phyloP scores from a whole-genome alignment of 1,140 invertebrate species.

The Rhopalosiphum maidis region DNA sequence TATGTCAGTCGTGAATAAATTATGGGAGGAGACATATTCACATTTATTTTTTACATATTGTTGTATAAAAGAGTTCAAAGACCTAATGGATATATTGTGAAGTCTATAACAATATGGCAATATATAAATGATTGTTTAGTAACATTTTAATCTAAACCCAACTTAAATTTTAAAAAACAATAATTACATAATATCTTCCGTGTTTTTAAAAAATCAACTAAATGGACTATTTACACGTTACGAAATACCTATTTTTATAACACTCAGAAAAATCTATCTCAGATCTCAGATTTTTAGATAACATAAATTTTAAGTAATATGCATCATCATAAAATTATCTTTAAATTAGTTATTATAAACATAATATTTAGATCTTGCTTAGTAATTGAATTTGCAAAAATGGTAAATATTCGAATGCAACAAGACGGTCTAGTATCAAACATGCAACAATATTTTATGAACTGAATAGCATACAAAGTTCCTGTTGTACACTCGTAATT shows the following conservation, averaged over 20 bases:
- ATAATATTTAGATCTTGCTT: too few species aligned
- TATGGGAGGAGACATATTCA: not conserved
- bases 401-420: too few species aligned
- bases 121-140: not conserved
- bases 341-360: too few species aligned
- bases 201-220: not conserved
- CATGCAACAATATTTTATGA: not conserved
- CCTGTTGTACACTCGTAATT: too few species aligned
- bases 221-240: not conserved
- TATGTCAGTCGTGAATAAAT: not conserved
- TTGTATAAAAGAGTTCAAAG: not conserved
- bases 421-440: not conserved
- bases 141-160: not conserved
- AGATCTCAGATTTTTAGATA: not conserved
- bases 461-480: too few species aligned
- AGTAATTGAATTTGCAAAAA: too few species aligned
- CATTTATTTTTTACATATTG: not conserved
- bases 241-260: not conserved
- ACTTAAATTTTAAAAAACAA: not conserved
- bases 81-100: not conserved
- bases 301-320: not conserved
- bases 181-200: not conserved
- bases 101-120: not conserved
- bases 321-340: too few species aligned
- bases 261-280: not conserved